Evolutionary conservation across 2,113 vertebrate species (phyloP), one percentile per base, ranked within the genome.

Genomic region (Perca fluviatilis): DNA sequence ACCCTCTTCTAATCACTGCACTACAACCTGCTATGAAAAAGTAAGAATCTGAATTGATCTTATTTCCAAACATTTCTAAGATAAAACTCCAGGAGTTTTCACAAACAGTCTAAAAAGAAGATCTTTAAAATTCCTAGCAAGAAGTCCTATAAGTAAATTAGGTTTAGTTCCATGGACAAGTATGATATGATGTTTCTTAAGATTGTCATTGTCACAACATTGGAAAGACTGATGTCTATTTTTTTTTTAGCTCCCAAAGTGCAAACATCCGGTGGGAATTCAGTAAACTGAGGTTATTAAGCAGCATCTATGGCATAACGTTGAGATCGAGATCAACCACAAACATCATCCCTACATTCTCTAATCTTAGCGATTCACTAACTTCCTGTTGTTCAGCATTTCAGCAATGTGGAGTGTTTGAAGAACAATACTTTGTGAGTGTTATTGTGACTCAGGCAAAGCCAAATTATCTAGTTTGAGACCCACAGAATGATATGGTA

Each of bases 21-120:
- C 4, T 33, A 33, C 30, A 5, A 33, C 30, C 30, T 33, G 30
- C 30, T 33, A 33, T 33, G 30, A 33, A 33, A 33, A 33, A 33
- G 30, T 33, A 33, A 33, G 30, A 33, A 5, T 4, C 30, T 33
- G 30, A 33, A 33, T 65, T 46, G 14, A 6, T 43, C 15, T 46
- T 23, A 36, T 62, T 53, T 27, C 13, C 21, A 63, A 47, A 65
- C 54, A 64, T 30, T 30, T 30, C 27, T 30, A 70, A 15, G 54
- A 49, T 65, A 57, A 68, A 50, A 50, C 46, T 61, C 15, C n/a
- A 60, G 79, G 18, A 61, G n/a, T 6, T 86, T 77, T 77, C 51
- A 67, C 49, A 51, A 69, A 57, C 9, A 63, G 49, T 58, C 56
- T 67, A 54, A 72, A 79, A 85, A 80, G 36, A 75, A 50, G 19